Conservation (phyloP, 2,113 vertebrate species). For the Australoheros scitulus region DNA sequence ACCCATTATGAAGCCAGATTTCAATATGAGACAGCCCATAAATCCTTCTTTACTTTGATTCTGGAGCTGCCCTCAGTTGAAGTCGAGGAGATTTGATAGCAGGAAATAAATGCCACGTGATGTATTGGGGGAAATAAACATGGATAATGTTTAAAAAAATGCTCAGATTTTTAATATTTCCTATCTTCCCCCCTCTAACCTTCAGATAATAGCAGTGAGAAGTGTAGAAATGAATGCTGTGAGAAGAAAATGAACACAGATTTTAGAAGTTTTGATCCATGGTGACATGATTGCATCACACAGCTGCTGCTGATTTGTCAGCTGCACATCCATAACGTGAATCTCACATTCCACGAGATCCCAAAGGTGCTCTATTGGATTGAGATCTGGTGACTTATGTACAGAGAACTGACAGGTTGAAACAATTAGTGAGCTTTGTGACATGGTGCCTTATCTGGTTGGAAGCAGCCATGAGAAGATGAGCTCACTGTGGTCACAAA, state of each 20-base stretch:
- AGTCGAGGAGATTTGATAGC: background rate
- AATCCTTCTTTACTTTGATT: background rate
- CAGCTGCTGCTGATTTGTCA: too few relatives aligned
- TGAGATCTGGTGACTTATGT: background rate
- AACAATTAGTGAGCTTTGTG: too few relatives aligned
- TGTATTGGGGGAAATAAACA: too few relatives aligned
- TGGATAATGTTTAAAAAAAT: background rate
- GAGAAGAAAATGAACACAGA: background rate
- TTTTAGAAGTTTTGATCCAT: too few relatives aligned
- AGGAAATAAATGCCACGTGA: background rate
- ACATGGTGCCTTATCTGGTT: too few relatives aligned
- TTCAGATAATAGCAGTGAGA: constrained; percentile 1
- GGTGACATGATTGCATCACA: too few relatives aligned
- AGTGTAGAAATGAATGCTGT: background rate
- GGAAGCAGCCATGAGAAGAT: background rate
- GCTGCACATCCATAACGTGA: background rate
- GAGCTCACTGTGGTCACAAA: background rate
- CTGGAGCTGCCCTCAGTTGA: background rate
- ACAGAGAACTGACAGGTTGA: background rate
- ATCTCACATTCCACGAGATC: background rate
- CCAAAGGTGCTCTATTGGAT: background rate
- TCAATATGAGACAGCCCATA: background rate
- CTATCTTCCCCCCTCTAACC: background rate
- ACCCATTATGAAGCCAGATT: background rate
- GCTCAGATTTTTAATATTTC: background rate